Evolutionary conservation across 1,140 invertebrate species (phyloP).

Genomic region (Atopsyche davidsoni): DNA sequence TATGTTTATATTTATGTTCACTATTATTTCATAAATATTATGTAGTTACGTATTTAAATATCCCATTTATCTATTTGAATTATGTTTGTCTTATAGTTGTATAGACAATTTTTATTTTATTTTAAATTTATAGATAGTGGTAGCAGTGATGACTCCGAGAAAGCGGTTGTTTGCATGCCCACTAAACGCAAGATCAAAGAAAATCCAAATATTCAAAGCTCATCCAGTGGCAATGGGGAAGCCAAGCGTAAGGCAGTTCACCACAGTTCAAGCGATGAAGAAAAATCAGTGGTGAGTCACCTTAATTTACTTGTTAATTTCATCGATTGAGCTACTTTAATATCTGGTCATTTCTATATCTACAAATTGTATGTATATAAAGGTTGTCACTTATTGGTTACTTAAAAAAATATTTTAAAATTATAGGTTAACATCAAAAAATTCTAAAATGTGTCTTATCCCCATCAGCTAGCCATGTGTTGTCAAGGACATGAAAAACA

Average conservation of each 20-base stretch:
- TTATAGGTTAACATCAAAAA: background rate
- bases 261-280: background rate
- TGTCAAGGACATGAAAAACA: background rate
- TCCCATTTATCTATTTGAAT: background rate
- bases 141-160: background rate
- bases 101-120: background rate
- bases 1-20: background rate
- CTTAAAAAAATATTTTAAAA: background rate
- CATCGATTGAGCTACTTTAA: background rate
- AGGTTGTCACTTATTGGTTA: no score
- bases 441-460: conserved; percentile 7
- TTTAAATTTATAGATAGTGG: background rate
- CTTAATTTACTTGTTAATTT: background rate
- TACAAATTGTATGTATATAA: background rate
- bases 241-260: background rate
- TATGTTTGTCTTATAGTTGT: background rate
- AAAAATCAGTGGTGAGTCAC: no score
- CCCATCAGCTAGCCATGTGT: background rate
- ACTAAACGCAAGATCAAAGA: background rate
- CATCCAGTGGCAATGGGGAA: no score
- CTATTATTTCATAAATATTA: background rate
- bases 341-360: background rate
- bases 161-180: background rate
- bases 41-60: background rate
- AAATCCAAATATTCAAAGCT: no score